A percentile compares a stretch with the other conserved stretches of the same genome.
These are phyloP conservation scores for Pogoniulus pusillus DNA, from an alignment of 2,797 vertebrate genomes.

Conservation along the genomic window DNA sequence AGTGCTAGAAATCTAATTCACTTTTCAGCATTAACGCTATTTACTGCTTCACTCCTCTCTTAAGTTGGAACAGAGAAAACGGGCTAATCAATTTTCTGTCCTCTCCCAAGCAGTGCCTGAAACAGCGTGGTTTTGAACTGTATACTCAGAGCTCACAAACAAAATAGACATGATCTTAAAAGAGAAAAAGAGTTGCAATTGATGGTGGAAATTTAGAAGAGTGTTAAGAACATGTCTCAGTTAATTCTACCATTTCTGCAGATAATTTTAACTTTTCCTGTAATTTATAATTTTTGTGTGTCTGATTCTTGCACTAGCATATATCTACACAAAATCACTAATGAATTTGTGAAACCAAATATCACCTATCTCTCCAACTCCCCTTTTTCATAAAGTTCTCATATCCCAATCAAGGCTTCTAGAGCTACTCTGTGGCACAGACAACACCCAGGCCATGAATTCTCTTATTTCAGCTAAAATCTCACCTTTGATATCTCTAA, in stretches of 20 bases:
- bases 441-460: not conserved
- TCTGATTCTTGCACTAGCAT: too few species aligned
- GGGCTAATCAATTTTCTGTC: constrained; percentile 41
- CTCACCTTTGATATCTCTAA: not conserved
- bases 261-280: not conserved
- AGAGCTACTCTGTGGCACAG: not conserved
- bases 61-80: constrained; percentile 28
- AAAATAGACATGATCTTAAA: not conserved
- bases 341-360: not conserved
- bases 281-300: not conserved
- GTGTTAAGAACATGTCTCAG: not conserved
- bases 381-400: not conserved
- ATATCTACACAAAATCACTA: not conserved
- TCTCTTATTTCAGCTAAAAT: not conserved
- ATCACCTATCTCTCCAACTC: not conserved
- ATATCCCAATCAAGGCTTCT: not conserved
- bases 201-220: not conserved
- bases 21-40: constrained; percentile 42
- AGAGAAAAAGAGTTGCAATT: not conserved
- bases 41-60: constrained; percentile 40
- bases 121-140: not conserved
- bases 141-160: not conserved
- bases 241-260: not conserved
- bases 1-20: constrained; percentile 59
- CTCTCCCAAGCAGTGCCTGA: not conserved